phyloP scores from a whole-genome alignment of 92 coral and sea anemone genomes.

The Umimayanthus kanabou region DNA sequence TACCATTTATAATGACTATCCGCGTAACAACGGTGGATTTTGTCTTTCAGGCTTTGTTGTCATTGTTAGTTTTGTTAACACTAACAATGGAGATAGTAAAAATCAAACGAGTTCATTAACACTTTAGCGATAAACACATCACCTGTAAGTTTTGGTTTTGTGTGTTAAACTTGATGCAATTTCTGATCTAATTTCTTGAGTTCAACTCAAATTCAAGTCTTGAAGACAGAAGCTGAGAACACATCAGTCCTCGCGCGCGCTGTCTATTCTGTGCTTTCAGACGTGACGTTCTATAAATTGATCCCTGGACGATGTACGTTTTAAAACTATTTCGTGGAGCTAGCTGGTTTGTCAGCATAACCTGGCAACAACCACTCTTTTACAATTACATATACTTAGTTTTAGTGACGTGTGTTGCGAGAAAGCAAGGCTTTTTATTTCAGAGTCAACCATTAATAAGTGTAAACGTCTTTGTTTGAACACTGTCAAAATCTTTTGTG shows the following conservation, averaged over 20 bases:
- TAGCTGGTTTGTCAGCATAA: neutral
- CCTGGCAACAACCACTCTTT: neutral
- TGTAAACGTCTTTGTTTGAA: conserved; percentile 3
- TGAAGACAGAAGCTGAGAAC: neutral
- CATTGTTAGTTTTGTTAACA: neutral
- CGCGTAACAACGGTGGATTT: conserved; percentile 30
- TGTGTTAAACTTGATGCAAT: neutral
- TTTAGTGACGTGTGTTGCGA: no score
- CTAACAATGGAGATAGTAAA: neutral
- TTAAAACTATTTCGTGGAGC: no score
- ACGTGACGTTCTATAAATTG: no score
- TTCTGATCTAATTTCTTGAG: no score
- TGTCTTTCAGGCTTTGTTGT: conserved; percentile 1
- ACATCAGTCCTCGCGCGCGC: neutral
- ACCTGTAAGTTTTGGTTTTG: neutral
- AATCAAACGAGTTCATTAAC: conserved; percentile 8
- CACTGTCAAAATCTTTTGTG: conserved; percentile 12
- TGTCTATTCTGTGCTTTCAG: neutral
- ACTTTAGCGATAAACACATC: conserved; percentile 19
- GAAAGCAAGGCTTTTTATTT: no score
- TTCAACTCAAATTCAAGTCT: neutral
- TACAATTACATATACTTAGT: no score
- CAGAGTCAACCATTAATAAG: no score
- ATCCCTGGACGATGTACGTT: no score
- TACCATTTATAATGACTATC: no score